Percentiles rank a stretch among this genome's conserved stretches.
Evolutionary conservation across 2,113 vertebrate species (phyloP).

Genomic region (Alexandromys fortis): DNA sequence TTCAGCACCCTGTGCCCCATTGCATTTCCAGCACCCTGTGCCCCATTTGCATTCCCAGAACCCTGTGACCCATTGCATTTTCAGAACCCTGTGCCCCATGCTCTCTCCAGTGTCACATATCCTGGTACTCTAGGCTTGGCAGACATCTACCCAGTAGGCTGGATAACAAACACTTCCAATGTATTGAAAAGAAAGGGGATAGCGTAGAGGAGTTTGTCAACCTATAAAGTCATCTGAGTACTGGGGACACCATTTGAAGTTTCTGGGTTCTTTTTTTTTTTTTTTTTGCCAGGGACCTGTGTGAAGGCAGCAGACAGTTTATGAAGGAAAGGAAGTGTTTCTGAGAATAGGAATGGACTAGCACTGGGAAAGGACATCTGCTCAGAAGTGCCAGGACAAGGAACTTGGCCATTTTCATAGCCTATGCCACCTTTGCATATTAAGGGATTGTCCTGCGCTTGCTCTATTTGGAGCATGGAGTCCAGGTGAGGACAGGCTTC

Average conservation of each 20-base stretch:
- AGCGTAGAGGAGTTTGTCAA: fast-evolving
- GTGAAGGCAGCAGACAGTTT: not conserved
- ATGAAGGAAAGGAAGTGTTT: not conserved
- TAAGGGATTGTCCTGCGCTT: not conserved
- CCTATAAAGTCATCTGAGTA: not conserved
- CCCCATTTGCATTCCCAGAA: not conserved
- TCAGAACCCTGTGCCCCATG: fast-evolving
- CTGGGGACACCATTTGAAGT: not conserved
- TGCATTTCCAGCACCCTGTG: not conserved
- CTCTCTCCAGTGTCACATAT: not conserved
- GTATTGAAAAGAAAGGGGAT: not conserved
- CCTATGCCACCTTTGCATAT: not conserved
- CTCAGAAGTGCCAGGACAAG: not conserved
- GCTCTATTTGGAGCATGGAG: not conserved
- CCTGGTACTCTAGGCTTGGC: not conserved
- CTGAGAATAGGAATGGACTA: not conserved
- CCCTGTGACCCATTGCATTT: not conserved
- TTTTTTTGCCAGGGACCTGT: not conserved
- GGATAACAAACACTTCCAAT: fast-evolving
- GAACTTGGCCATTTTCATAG: not conserved
- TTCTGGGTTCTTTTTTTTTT: not conserved
- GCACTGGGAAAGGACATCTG: not conserved
- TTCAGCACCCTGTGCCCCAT: not conserved
- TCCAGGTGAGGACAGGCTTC: not conserved
- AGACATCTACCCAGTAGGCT: fast-evolving